A percentile compares a stretch with the other conserved stretches of the same genome.
These are phyloP conservation scores for Egretta garzetta DNA, from an alignment of 2,113 vertebrate species.

Conservation along the genomic window DNA sequence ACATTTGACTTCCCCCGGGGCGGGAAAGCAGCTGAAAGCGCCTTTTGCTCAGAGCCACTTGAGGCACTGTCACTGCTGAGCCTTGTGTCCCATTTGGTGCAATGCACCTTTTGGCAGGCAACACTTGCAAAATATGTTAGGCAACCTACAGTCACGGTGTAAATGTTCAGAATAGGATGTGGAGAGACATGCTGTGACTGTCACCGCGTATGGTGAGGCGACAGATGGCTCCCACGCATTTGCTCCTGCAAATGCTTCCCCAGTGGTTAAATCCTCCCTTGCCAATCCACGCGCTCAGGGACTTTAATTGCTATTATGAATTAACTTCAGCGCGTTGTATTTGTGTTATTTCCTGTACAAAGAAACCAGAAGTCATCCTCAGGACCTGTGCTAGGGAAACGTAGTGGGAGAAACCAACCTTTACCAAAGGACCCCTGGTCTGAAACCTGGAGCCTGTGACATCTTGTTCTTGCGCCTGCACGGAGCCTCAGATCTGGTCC, in stretches of 20 bases:
- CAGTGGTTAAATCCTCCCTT: not conserved
- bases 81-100: not conserved
- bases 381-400: not conserved
- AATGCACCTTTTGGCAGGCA: slow-evolving; percentile 21
- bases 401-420: not conserved
- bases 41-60: not conserved
- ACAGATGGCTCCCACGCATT: slow-evolving; percentile 47
- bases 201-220: not conserved
- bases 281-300: not conserved
- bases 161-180: not conserved
- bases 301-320: not conserved
- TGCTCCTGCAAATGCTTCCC: not conserved
- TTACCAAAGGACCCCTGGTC: not conserved
- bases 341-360: not conserved
- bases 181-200: not conserved
- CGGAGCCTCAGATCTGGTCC: not conserved
- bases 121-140: not conserved
- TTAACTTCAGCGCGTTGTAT: not conserved
- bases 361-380: not conserved
- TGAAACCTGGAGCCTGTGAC: not conserved
- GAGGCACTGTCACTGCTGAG: not conserved
- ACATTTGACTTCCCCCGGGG: not conserved
- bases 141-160: not conserved
- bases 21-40: not conserved
- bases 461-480: not conserved